A percentile compares a stretch with the other conserved stretches of the same genome.
Conservation (phyloP, 2,113 vertebrate species). For the Ornithorhynchus anatinus region DNA sequence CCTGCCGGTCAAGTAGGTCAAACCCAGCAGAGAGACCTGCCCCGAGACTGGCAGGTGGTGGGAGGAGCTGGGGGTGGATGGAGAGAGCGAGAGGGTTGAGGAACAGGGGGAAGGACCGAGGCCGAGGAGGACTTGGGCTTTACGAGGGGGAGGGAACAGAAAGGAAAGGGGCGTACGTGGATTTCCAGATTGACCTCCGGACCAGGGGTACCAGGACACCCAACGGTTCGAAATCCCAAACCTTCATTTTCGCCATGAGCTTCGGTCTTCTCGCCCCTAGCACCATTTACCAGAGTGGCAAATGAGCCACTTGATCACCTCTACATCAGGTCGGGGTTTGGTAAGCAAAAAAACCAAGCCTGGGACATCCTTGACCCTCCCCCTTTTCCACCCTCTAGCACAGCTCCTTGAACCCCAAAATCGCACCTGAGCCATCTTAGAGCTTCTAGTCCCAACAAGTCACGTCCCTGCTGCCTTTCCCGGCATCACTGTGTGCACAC, state of each 20-base stretch:
- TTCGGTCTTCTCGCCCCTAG: not conserved
- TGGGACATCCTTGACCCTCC: no score
- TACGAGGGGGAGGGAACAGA: not conserved
- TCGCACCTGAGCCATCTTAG: no score
- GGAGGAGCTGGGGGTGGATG: not conserved
- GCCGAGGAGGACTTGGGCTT: no score
- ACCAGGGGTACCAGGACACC: not conserved
- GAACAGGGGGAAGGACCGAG: not conserved
- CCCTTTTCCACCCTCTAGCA: no score
- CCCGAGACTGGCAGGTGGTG: not conserved
- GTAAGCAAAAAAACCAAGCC: no score
- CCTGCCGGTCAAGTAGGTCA: not conserved
- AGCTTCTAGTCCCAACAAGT: no score
- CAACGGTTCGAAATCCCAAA: not conserved
- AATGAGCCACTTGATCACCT: not conserved
- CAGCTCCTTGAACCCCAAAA: no score
- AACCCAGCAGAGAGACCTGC: not conserved
- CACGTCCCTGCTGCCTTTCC: no score
- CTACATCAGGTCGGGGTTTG: no score
- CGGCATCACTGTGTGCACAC: no score
- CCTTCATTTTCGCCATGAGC: not conserved
- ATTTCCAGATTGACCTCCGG: not conserved
- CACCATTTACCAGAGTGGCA: not conserved
- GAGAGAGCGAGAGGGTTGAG: fast-evolving
- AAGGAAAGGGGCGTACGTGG: not conserved